Percentiles rank a stretch among this genome's conserved stretches.
Conservation (phyloP, 2,113 vertebrate species). For the Acinonyx jubatus region DNA sequence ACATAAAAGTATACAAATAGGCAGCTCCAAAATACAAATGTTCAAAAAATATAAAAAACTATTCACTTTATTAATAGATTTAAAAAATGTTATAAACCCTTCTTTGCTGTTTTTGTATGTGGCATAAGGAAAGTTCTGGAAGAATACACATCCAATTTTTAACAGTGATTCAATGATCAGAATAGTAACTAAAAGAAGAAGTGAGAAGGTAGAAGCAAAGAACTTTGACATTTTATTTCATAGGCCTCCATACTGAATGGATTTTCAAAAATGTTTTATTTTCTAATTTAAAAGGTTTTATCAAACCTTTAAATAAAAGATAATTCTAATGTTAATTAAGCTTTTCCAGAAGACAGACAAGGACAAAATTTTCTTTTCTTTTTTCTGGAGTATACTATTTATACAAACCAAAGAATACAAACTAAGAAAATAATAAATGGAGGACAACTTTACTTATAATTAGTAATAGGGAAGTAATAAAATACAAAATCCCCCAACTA, state of each 20-base stretch:
- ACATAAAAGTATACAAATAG: neutral
- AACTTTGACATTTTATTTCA: neutral
- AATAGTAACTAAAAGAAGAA: neutral
- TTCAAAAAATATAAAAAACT: neutral
- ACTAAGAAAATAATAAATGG: neutral
- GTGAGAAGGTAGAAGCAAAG: neutral
- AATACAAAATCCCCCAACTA: neutral
- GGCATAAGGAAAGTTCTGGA: neutral
- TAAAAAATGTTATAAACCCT: neutral
- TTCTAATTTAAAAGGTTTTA: slow-evolving; percentile 6
- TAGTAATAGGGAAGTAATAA: neutral
- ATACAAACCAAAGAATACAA: neutral
- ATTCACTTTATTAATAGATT: neutral
- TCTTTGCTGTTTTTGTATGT: neutral
- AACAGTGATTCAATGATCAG: neutral
- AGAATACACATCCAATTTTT: neutral
- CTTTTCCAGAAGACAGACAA: neutral
- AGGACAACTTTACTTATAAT: neutral
- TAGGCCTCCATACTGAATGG: neutral
- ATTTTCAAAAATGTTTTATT: neutral
- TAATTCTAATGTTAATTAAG: neutral
- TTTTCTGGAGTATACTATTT: neutral
- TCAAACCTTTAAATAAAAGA: neutral
- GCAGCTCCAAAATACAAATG: neutral
- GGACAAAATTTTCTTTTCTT: neutral